A percentile compares a stretch with the other conserved stretches of the same genome.
Evolutionary conservation across 2,113 vertebrate genomes (phyloP).

Genomic region (Dicrurus megarhynchus): DNA sequence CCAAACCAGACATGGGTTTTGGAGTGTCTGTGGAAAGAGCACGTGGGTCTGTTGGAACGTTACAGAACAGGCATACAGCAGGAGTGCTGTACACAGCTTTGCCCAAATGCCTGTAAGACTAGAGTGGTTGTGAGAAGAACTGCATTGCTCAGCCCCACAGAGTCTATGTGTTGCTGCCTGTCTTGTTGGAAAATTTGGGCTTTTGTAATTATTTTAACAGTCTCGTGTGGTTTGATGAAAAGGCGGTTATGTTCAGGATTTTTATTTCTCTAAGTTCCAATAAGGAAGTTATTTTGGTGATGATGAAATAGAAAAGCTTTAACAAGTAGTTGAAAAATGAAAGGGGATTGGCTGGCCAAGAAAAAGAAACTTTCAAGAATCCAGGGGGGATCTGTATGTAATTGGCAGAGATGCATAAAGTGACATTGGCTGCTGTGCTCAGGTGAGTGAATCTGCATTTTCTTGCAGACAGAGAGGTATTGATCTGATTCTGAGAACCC

Average conservation of each 20-base stretch:
- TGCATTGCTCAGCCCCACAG: neutral
- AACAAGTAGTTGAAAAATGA: neutral
- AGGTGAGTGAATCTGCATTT: neutral
- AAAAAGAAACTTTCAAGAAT: neutral
- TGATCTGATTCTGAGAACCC: neutral
- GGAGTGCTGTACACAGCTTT: neutral
- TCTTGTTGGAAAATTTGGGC: neutral
- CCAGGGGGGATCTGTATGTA: neutral
- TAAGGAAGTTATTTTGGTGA: neutral
- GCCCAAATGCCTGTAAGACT: neutral
- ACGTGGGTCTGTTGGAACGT: fast-evolving
- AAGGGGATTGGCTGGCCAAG: neutral
- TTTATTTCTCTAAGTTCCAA: neutral
- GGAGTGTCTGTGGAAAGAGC: neutral
- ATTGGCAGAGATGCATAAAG: neutral
- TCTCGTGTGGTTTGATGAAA: neutral
- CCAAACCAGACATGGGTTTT: neutral
- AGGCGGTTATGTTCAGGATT: neutral
- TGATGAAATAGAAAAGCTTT: neutral
- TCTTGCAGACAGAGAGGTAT: neutral
- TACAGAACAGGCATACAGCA: too few species aligned
- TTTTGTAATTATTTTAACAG: neutral
- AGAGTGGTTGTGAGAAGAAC: neutral
- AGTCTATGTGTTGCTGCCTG: fast-evolving
- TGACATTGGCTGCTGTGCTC: neutral